Evolutionary conservation across 2,888 invertebrate species (phyloP), one percentile per base, ranked within the genome.

Genomic region (Leucophora obtusa): DNA sequence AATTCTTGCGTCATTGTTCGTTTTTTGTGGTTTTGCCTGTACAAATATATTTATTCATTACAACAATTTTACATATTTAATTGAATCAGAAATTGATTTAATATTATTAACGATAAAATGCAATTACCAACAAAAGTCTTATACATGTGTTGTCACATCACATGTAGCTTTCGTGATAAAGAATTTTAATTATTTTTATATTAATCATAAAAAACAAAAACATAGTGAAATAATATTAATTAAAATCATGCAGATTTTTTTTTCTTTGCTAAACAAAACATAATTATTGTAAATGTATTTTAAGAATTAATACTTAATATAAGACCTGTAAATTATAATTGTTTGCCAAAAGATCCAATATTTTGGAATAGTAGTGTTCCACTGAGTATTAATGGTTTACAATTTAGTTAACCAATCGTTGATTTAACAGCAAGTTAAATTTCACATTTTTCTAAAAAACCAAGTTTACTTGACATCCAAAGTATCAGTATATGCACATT

Each of bases 61-160:
- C 21, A 58, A 18, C 14, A 38, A 47, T 68, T 69, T 60, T 18
- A 43, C 18, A 62, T 59, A 53, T 47, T 35, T 58, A 58, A 65
- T 71, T 59, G 21, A 71, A 71, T 77, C 33, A 66, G 59, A 65
- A 71, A 71, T 71, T 54, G 47, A 65, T 71, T 66, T 51, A 54
- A 50, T 43, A 24, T 33, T 18, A 54, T 43, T 14, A 47, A 66
- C 59, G 53, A 56, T 60, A 60, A 66, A 50, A 35, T 35, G 71
- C 71, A 59, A 59, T 77, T 63, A 66, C 18, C 50, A 28, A n/a
- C 21, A 14, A 24, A 62, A 60, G 15, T 43, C 21, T n/a, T 47
- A 1, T 7, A 28, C 28, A 33, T 24, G 9, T 56, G 15, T 56
- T n/a, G n/a, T 28, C 33, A 58, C 51, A 43, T 33, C 33, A 15